Base-by-base conservation (phyloP, 2,113 vertebrate genomes). In the Pseudopipra pipra region DNA sequence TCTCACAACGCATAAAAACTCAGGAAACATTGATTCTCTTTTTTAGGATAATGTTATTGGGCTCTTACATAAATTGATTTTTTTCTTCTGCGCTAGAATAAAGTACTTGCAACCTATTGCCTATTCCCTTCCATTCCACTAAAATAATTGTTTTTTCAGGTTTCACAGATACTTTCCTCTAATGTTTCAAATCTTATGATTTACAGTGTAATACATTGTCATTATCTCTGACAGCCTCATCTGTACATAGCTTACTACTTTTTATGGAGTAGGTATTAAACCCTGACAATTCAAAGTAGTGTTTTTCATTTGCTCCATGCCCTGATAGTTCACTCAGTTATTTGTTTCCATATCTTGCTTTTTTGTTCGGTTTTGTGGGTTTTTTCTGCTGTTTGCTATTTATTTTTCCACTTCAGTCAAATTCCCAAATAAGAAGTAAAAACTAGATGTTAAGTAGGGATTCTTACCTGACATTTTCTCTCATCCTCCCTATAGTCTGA, bases 111-210 rank as follows among this genome's bases (percentile, higher is more conserved):
- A 94, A 59, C 55, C 47, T 91, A 72, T 72, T 87, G 72, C 89
- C 44, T 90, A 8, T 81, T 86, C 62, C 54, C 65, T 90, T 84
- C 51, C 41, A 91, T 95, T 93, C 71, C 68, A 63, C 85, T 96
- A 71, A 80, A 95, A 96, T 94, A 96, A 92, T 96, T 95, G 83
- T 43, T 89, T 89, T 95, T 88, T 93, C 87, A 79, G 39, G 58
- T 77, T 94, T 87, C 77, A 28, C 54, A 89, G 73, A 43, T 70
- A 90, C 70, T 94, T 95, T 67, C 43, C 87, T 93, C 56, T 95
- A 94, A 90, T 85, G 47, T 79, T 96, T 96, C 91, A 94, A 88
- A 90, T 95, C 91, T 89, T 72, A 71, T 65, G 87, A 95, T 96
- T 95, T 97, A 73, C 89, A 61, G 44, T 77, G 75, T 77, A 90